A percentile compares a stretch with the other conserved stretches of the same genome.
These are phyloP conservation scores for Leucophenga maculata DNA, from an alignment of 2,888 invertebrate genomes.

Conservation along the genomic window DNA sequence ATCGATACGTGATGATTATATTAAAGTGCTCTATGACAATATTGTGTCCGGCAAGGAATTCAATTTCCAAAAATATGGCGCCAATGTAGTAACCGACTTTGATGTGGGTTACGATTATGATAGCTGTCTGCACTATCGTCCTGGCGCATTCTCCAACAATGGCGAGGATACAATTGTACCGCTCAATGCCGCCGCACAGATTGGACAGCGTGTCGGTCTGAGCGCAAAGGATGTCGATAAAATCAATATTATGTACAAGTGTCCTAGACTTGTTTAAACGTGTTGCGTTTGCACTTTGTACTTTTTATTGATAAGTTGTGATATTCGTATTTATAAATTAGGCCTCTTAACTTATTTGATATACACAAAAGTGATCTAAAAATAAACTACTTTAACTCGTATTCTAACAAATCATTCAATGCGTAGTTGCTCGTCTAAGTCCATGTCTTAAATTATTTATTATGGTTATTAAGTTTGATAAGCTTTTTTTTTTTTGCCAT, in stretches of 20 bases:
- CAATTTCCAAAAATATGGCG: conserved; percentile 80
- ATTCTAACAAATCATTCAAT: no score
- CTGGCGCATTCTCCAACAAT: conserved; percentile 81
- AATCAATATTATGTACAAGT: conserved; percentile 70
- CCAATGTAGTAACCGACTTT: conserved; percentile 75
- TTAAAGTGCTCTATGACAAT: conserved; percentile 73
- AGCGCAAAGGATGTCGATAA: conserved; percentile 65
- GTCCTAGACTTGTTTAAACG: conserved; percentile 53
- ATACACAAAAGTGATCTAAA: no score
- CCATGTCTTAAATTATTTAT: no score
- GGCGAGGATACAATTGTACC: conserved; percentile 80
- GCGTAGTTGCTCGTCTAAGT: no score
- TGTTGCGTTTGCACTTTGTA: no score
- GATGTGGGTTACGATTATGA: conserved; percentile 83
- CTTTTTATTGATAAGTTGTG: no score
- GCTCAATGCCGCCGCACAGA: conserved; percentile 49
- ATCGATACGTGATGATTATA: conserved; percentile 80
- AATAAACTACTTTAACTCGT: no score
- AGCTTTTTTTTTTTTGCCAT: no score
- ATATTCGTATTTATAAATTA: no score
- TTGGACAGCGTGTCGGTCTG: conserved; percentile 65
- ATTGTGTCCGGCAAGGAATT: conserved; percentile 76
- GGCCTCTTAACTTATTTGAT: no score
- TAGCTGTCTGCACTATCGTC: conserved; percentile 86
- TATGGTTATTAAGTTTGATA: no score